Percentiles rank a stretch among this genome's conserved stretches.
Evolutionary conservation across 2,797 vertebrate genomes (phyloP).

Genomic region (Anabacerthia variegaticeps): DNA sequence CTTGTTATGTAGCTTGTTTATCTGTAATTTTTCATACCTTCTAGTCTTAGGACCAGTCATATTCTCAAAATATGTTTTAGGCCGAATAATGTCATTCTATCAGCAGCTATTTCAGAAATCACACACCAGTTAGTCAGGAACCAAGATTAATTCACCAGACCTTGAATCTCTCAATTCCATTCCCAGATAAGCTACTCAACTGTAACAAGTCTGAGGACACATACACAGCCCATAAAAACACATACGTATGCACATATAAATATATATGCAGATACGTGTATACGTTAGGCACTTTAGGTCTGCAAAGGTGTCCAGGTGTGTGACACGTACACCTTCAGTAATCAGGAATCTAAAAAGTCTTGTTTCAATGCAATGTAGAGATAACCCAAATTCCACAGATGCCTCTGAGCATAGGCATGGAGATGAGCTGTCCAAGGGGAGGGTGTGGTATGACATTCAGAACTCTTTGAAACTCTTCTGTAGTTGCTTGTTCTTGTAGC

Average conservation of each 20-base stretch:
- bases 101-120: not conserved
- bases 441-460: not conserved
- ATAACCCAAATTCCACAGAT: not conserved
- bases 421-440: not conserved
- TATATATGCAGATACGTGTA: not conserved
- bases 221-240: not conserved
- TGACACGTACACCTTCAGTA: not conserved
- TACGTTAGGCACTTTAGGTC: not conserved
- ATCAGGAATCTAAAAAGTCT: not conserved
- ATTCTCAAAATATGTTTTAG: not conserved
- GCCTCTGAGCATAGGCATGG: not conserved
- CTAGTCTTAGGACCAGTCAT: not conserved
- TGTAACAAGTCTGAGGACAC: not conserved
- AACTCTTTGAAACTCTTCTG: not conserved
- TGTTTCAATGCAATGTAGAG: not conserved
- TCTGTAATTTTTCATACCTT: not conserved
- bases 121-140: not conserved
- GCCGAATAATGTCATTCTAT: not conserved
- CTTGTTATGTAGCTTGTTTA: not conserved
- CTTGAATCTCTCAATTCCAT: not conserved
- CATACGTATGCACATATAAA: accelerated
- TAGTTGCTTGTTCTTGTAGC: not conserved
- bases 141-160: not conserved
- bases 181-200: not conserved
- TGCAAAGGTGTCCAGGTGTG: not conserved